Evolutionary conservation across 2,797 vertebrate genomes (phyloP).

Genomic region (Platyrinchus mystaceus): DNA sequence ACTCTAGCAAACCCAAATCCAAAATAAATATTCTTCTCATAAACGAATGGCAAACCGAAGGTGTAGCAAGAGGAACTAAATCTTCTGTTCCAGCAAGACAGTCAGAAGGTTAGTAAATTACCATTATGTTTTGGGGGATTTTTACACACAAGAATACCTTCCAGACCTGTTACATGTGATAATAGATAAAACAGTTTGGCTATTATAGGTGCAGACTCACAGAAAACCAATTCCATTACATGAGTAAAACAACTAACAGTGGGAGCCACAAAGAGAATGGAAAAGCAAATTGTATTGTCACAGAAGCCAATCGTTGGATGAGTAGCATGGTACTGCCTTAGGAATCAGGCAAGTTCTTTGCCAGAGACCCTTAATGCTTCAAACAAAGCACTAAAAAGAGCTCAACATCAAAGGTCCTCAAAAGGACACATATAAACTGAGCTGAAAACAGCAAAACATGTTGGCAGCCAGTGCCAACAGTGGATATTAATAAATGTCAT

Average conservation of each 20-base stretch:
- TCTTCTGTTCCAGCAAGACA: neutral
- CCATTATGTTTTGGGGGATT: neutral
- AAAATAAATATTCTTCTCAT: neutral
- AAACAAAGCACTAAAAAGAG: neutral
- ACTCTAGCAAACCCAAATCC: neutral
- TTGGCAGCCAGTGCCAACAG: neutral
- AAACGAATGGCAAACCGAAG: neutral
- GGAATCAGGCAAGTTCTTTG: neutral
- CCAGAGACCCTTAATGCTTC: neutral
- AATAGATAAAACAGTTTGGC: neutral
- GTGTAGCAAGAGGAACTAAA: neutral
- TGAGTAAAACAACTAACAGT: neutral
- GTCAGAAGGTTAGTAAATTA: neutral
- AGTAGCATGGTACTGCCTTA: neutral
- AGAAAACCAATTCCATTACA: neutral
- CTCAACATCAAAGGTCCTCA: neutral
- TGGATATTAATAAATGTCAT: neutral
- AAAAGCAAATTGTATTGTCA: neutral
- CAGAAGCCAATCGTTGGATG: neutral
- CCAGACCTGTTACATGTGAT: neutral
- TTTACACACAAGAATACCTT: neutral
- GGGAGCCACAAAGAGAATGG: neutral
- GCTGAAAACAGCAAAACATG: neutral
- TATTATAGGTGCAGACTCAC: neutral
- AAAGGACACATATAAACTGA: neutral